Evolutionary conservation across 1,140 invertebrate genomes (phyloP), one percentile per base, ranked within the genome.

Genomic region (Aphidius ervi): DNA sequence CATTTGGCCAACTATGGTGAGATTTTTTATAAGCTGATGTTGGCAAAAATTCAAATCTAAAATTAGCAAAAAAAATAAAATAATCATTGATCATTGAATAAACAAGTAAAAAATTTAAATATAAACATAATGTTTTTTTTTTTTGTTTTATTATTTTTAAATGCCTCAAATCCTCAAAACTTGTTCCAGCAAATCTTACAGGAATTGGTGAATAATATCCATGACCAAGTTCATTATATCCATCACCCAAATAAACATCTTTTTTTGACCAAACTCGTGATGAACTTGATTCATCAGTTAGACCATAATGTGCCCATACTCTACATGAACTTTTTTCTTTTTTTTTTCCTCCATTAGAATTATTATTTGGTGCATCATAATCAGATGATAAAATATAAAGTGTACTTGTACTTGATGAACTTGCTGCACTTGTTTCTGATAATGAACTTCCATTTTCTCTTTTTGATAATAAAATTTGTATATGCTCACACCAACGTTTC

Each of bases 401-500:
- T 2, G 81, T 80, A 47, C 76, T 79, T 41, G 59, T 67, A 47
- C 77, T 81, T 5, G 80, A 77, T 0, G 81, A 82, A 47, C 79
- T 80, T 5, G 77, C 82, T 0, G 81, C 81, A 3, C 81, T 82
- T 0, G 80, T 82, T 68, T 84, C 82, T 2, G 82, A 83, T 6
- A 76, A 59, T 1, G 82, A 82, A 42, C 81, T 82, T 8, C 71
- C 70, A 3, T 70, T 67, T n/a, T 70, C 61, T 50, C 67, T 71
- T 39, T 65, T 67, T 5, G 71, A 72, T 41, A 73, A 64, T 6
- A 84, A 65, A 64, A 72, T 73, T 52, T 67, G 72, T 5, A 84
- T 72, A 9, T 77, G 69, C 41, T 82, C 76, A 56, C 80, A 81
- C 85, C 85, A 86, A 8, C 83, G 67, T 42, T 74, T 74, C 85